Evolutionary conservation across 2,888 invertebrate species (phyloP), one percentile per base, ranked within the genome.

Genomic region (Heliconius erato): DNA sequence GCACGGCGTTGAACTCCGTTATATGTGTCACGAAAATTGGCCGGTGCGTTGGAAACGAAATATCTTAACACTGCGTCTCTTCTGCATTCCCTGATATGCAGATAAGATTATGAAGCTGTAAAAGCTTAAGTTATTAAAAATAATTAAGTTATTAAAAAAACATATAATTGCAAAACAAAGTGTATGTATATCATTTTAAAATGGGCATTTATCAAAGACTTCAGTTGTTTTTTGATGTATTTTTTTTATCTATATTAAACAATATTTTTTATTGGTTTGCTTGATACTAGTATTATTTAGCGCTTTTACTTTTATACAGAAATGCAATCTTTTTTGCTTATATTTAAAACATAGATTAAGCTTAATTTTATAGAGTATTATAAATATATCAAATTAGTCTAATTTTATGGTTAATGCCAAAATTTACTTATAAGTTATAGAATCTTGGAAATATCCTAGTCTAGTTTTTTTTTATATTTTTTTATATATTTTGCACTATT

Each of bases 161-260:
- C n/a, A n/a, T n/a, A n/a, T n/a, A n/a, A n/a, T n/a, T n/a, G n/a
- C n/a, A n/a, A n/a, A n/a, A n/a, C n/a, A n/a, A n/a, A n/a, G n/a
- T n/a, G n/a, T n/a, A n/a, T n/a, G n/a, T n/a, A 23, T 23, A 19
- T 19, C 19, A 54, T 54, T 54, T 54, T 9, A 65, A 65, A 4
- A 32, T 59, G 59, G 74, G 54, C 59, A 74, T 74, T 74, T 74
- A 59, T 14, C 23, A 32, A 54, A 76, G 35, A 63, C 32, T 35
- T 32, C 6, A 54, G 6, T 6, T 59, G 23, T 54, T 74, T 59
- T n/a, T 74, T 54, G 2, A 74, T 59, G 12, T 74, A 74, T 59
- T 72, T 72, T 72, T n/a, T 72, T 26, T n/a, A 32, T 59, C 14
- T 74, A 23, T 28, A 54, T 19, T 54, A 6, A 1, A 49, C 5